These are phyloP conservation scores for Idris sp. DNA, from an alignment of 1,140 invertebrate genomes.

Conservation along the genomic window DNA sequence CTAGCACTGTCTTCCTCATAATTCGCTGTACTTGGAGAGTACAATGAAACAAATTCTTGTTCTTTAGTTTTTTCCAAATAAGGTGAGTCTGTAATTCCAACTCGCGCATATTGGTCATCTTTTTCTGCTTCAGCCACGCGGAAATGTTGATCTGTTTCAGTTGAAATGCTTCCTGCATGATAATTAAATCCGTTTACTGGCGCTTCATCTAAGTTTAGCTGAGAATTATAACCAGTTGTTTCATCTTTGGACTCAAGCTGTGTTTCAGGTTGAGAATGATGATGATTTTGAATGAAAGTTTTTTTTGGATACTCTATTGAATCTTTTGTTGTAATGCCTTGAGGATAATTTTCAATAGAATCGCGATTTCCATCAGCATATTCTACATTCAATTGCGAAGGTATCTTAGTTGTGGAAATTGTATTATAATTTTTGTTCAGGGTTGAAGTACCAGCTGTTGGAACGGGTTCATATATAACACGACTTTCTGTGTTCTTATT, in stretches of 20 bases:
- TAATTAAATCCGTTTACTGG: constrained; percentile 74
- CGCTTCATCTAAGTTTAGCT: constrained; percentile 58
- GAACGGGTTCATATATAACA: constrained; percentile 38
- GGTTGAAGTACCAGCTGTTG: constrained; percentile 12
- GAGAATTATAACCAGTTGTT: constrained; percentile 27
- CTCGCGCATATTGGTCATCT: constrained; percentile 55
- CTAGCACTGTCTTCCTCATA: constrained; percentile 40
- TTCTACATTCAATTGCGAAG: constrained; percentile 27
- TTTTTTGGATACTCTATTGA: constrained; percentile 46
- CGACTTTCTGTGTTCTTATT: constrained; percentile 35
- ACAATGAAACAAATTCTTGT: constrained; percentile 45
- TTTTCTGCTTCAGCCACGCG: constrained; percentile 65
- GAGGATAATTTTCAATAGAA: constrained; percentile 65
- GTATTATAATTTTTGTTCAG: constrained; percentile 3
- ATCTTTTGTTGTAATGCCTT: constrained; percentile 43
- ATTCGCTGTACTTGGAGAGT: constrained; percentile 29
- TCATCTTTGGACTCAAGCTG: constrained; percentile 48
- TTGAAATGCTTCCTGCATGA: constrained; percentile 52
- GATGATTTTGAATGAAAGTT: constrained; percentile 55
- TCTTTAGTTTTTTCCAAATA: constrained; percentile 54
- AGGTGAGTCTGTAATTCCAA: constrained; percentile 54
- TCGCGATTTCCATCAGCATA: constrained; percentile 37
- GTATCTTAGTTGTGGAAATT: constrained; percentile 13
- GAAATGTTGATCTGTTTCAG: constrained; percentile 60
- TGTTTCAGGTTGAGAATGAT: constrained; percentile 36